Conservation (phyloP, 1,140 invertebrate genomes). For the Meteorus sp. region DNA sequence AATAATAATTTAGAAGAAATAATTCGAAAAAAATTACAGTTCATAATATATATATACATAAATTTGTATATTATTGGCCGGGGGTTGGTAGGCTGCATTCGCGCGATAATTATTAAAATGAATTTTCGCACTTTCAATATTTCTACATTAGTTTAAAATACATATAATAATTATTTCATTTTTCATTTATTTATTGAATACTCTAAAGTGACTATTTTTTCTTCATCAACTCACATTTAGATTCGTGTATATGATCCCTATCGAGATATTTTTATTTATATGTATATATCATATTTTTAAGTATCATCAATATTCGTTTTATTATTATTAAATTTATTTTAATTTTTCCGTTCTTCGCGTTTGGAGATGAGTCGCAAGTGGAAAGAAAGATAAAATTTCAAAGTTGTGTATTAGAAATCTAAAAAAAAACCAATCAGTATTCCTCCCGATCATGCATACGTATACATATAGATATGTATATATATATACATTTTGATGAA, state of each 20-base stretch:
- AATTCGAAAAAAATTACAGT: constrained; percentile 41
- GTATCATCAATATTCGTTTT: constrained; percentile 41
- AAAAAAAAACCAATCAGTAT: constrained; percentile 29
- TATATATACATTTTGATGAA: constrained; percentile 43
- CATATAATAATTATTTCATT: constrained; percentile 26
- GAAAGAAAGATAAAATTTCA: constrained; percentile 4
- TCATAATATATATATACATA: constrained; percentile 36
- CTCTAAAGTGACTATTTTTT: constrained; percentile 30
- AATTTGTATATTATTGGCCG: constrained; percentile 38
- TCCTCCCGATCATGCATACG: not conserved
- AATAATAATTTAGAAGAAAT: constrained; percentile 53
- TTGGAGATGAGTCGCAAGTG: not conserved
- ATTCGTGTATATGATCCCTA: constrained; percentile 24
- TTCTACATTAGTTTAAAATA: constrained; percentile 8
- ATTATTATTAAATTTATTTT: not conserved
- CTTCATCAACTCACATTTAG: constrained; percentile 31
- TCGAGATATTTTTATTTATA: constrained; percentile 47
- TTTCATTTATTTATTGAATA: constrained; percentile 40
- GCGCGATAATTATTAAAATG: constrained; percentile 25
- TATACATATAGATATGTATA: not conserved
- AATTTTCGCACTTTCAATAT: constrained; percentile 28
- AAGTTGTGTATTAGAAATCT: too few relatives aligned
- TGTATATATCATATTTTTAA: constrained; percentile 48
- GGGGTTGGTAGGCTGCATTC: constrained; percentile 48
- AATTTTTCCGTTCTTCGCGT: not conserved